Evolutionary conservation across 2,888 invertebrate genomes (phyloP).

Genomic region (Aspidiotus rigidus): DNA sequence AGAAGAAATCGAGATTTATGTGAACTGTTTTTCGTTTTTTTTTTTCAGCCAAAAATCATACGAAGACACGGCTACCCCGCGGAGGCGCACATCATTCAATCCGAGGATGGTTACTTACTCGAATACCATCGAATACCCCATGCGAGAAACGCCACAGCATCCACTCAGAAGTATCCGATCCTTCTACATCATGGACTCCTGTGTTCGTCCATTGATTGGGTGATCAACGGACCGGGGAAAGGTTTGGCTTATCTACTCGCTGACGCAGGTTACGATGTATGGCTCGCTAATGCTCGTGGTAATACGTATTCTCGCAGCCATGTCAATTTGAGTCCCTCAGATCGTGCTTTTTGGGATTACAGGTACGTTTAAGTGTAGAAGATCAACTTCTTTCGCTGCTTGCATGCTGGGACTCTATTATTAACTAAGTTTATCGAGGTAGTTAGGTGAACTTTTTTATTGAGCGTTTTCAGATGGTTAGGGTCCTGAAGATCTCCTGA

Average conservation of each 20-base stretch:
- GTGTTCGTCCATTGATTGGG: conserved; percentile 59
- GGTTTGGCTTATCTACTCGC: conserved; percentile 58
- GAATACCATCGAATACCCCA: conserved; percentile 54
- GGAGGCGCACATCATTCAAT: conserved; percentile 48
- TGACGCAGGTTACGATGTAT: conserved; percentile 62
- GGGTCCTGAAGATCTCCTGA: too few species aligned
- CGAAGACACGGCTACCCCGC: conserved; percentile 47
- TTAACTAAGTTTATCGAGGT: too few species aligned
- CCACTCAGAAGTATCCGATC: conserved; percentile 41
- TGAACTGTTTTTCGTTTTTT: not conserved
- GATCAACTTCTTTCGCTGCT: too few species aligned
- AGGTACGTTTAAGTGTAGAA: conserved; percentile 42
- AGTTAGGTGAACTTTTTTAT: too few species aligned
- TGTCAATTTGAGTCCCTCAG: conserved; percentile 44
- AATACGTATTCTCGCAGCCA: conserved; percentile 66
- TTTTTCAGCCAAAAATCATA: conserved; percentile 47
- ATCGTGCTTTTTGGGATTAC: conserved; percentile 57
- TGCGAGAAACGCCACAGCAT: conserved; percentile 41
- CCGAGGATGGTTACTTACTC: conserved; percentile 54
- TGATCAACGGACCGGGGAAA: conserved; percentile 57
- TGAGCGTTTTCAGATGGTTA: too few species aligned
- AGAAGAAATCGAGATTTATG: too few species aligned
- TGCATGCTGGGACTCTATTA: too few species aligned
- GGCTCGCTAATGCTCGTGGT: conserved; percentile 76
- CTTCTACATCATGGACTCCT: conserved; percentile 54